Evolutionary conservation across 2,888 invertebrate species (phyloP), one percentile per base, ranked within the genome.

Genomic region (Caenorhabditis japonica): DNA sequence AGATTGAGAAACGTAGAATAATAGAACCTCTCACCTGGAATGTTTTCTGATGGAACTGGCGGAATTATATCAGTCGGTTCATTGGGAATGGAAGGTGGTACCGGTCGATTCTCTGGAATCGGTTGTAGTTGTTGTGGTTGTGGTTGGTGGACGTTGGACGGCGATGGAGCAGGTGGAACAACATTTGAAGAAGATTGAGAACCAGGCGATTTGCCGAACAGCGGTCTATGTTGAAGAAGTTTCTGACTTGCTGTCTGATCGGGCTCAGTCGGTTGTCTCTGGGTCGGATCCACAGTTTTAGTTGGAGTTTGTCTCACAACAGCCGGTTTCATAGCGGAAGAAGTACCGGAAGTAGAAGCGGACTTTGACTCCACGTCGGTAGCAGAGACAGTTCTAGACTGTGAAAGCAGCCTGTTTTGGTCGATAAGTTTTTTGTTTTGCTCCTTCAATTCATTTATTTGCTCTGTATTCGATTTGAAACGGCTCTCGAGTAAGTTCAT

Each of bases 11-110:
- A 4, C 2, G n/a, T 3, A 12, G 1, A 21, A 33, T 19, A 1
- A 7, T 8, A 30, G 7, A 33, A n/a, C n/a, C n/a, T n/a, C 27
- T 52, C 21, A 62, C 71, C 71, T 17, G 68, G 73, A 52, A 74
- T 52, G 47, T 55, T 68, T 5, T 74, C 73, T 3, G 68, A 68
- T 19, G 73, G 73, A 27, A 74, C 73, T 30, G 73, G 73, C 2
- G 73, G 73, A 41, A 74, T 68, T 2, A 74, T 43, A 30, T 74
- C 73, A 3, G 51, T 34, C 7, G 73, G 66, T 13, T 66, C 73
- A 15, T 66, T 73, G 3, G 72, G 72, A 53, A 72, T 53, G 0
- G 72, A 49, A 5, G 59, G 47, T 17, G 64, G 72, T n/a, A 59
- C 23, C 15, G 43, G 52, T 13, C 38, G 10, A 12, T 58, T 59